These are phyloP conservation scores for Megaleporinus macrocephalus DNA, from an alignment of 2,113 vertebrate species.

Conservation along the genomic window DNA sequence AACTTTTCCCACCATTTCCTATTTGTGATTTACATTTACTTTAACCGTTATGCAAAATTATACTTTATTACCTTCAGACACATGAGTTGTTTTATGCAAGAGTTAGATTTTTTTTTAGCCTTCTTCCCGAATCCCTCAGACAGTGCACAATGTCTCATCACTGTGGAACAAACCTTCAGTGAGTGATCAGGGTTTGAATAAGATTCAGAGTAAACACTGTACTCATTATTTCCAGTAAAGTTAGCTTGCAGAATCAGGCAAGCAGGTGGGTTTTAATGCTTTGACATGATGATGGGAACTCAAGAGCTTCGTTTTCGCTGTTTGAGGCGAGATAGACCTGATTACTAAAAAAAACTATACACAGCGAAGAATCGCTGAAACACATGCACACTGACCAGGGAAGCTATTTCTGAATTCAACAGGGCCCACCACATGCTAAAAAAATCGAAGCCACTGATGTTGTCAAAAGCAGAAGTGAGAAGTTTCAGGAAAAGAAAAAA, in stretches of 20 bases:
- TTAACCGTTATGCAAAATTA: too few relatives aligned
- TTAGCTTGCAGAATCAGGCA: neutral
- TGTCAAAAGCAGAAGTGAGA: constrained; percentile 84
- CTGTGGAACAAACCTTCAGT: neutral
- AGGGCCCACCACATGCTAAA: constrained; percentile 75
- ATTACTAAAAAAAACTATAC: constrained; percentile 67
- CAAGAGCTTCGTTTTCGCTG: constrained; percentile 65
- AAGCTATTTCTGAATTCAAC: constrained; percentile 77
- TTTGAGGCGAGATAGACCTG: constrained; percentile 71
- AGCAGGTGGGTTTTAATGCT: constrained; percentile 57
- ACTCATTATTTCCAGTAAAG: neutral
- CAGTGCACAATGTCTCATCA: neutral
- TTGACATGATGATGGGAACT: constrained; percentile 54
- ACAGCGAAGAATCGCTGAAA: constrained; percentile 74
- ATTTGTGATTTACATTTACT: too few relatives aligned
- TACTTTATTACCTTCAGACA: too few relatives aligned
- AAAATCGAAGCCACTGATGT: constrained; percentile 68
- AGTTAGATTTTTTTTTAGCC: too few relatives aligned
- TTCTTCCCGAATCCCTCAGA: neutral
- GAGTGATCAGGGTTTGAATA: neutral
- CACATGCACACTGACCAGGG: constrained; percentile 73
- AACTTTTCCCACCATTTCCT: too few relatives aligned
- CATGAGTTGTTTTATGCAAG: neutral
- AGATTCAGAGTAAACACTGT: neutral
- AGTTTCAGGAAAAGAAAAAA: constrained; percentile 78